phyloP scores from a whole-genome alignment of 2,888 invertebrate genomes.

The Ophraella communa region DNA sequence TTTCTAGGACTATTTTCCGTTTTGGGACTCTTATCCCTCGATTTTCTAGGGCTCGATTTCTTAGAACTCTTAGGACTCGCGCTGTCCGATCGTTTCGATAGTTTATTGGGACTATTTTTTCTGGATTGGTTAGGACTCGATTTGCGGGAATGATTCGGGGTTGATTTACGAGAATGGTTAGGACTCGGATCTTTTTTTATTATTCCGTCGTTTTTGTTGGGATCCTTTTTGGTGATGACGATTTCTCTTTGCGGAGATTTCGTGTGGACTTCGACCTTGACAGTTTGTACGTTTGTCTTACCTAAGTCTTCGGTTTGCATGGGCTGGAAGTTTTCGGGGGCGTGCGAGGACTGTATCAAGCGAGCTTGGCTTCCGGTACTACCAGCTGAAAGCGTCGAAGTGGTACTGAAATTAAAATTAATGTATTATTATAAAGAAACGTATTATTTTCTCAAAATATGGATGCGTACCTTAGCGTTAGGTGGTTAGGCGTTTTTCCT shows the following conservation, averaged over 20 bases:
- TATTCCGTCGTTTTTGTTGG: conserved; percentile 32
- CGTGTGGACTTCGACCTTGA: conserved; percentile 56
- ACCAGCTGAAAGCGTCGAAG: conserved; percentile 91
- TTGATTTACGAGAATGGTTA: conserved; percentile 40
- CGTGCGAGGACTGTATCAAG: conserved; percentile 92
- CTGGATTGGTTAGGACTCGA: conserved; percentile 38
- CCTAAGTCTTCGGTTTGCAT: conserved; percentile 88
- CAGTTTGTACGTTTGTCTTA: conserved; percentile 68
- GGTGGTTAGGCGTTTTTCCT: conserved; percentile 91
- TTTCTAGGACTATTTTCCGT: conserved; percentile 49
- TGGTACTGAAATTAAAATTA: conserved; percentile 71
- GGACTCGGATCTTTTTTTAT: conserved; percentile 45
- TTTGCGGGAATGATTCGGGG: conserved; percentile 43
- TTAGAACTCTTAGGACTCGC: conserved; percentile 40
- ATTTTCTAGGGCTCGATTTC: conserved; percentile 47
- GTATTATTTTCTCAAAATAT: background rate
- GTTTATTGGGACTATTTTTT: conserved; percentile 41
- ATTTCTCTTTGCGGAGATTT: conserved; percentile 32
- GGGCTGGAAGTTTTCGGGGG: conserved; percentile 90
- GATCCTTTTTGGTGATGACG: conserved; percentile 48
- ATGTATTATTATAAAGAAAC: background rate
- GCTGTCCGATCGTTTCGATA: conserved; percentile 36
- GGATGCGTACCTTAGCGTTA: conserved; percentile 74
- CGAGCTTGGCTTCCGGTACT: conserved; percentile 93
- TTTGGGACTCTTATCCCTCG: conserved; percentile 47